These are phyloP conservation scores for Lycaon pictus DNA, from an alignment of 2,113 vertebrate genomes.

Conservation along the genomic window DNA sequence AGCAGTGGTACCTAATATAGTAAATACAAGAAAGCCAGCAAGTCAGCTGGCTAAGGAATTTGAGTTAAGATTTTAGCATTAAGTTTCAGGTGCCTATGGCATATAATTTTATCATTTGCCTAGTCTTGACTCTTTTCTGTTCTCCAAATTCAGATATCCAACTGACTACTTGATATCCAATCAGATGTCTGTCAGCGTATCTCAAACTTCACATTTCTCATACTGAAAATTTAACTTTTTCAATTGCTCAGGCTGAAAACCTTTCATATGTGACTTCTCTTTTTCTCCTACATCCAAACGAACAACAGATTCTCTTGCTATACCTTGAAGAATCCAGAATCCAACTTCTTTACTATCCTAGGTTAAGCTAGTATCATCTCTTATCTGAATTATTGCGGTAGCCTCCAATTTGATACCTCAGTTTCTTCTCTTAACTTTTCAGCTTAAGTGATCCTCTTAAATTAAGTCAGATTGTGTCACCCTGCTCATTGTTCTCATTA, in stretches of 20 bases:
- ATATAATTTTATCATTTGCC: background rate
- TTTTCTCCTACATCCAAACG: background rate
- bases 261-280: background rate
- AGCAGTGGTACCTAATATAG: background rate
- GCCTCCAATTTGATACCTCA: background rate
- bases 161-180: background rate
- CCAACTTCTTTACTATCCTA: background rate
- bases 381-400: background rate
- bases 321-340: constrained; percentile 2
- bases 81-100: background rate
- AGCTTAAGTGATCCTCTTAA: background rate
- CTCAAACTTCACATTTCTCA: constrained; percentile 32
- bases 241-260: background rate
- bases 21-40: background rate
- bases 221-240: constrained; percentile 19
- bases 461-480: background rate
- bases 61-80: background rate
- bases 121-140: background rate
- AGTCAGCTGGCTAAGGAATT: background rate
- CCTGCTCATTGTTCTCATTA: background rate
- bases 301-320: background rate
- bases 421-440: background rate
- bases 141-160: background rate
- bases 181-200: background rate
- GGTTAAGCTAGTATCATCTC: background rate